Conservation (phyloP, 2,113 vertebrate genomes). For the Siniperca chuatsi region DNA sequence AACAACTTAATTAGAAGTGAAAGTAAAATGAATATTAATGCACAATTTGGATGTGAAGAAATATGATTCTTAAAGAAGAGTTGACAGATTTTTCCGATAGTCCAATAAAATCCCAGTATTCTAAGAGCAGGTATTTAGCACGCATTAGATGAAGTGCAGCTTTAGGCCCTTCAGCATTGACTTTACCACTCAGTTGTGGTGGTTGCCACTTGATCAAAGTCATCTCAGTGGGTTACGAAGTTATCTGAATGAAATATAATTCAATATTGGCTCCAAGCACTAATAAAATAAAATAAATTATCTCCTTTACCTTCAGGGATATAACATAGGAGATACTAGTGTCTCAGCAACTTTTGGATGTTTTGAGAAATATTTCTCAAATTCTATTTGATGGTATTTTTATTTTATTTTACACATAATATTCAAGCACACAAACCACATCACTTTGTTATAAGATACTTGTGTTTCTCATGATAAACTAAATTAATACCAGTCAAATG, state of each 20-base stretch:
- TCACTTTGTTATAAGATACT: background rate
- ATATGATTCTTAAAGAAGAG: no score
- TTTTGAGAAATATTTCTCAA: background rate
- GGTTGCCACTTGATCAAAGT: background rate
- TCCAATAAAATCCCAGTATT: background rate
- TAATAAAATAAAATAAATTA: background rate
- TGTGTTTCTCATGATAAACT: slow-evolving; percentile 20
- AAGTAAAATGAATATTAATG: background rate
- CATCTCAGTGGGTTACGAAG: background rate
- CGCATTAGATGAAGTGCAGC: background rate
- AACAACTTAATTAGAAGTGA: background rate
- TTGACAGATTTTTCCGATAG: background rate
- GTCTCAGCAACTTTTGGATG: background rate
- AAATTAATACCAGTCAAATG: slow-evolving; percentile 27
- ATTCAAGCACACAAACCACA: background rate
- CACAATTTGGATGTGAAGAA: background rate
- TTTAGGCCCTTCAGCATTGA: background rate
- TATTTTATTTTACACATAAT: background rate
- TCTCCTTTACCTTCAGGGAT: background rate
- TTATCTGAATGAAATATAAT: background rate
- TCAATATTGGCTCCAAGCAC: background rate
- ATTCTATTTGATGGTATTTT: background rate
- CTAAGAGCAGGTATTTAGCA: background rate
- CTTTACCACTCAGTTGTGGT: background rate
- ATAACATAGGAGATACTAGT: background rate